Evolutionary conservation across 2,888 invertebrate genomes (phyloP), one percentile per base, ranked within the genome.

Genomic region (Dioctria rufipes): DNA sequence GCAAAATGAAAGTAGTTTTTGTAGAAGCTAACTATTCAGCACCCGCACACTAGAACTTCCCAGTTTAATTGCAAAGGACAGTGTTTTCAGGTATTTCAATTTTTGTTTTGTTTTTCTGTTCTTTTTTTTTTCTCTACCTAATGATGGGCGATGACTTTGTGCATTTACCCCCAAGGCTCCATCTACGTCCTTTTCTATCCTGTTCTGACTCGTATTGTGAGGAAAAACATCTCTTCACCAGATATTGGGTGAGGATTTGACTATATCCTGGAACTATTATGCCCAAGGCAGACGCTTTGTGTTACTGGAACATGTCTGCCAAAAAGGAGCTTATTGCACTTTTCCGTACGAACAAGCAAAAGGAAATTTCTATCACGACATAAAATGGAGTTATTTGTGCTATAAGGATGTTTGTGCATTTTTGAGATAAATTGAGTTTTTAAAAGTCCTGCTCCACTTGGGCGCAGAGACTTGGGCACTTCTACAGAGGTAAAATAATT

Each of bases 71-170:
- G 71, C 71, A 37, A 39, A 49, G 71, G 71, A 71, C 71, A 54
- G 5, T 54, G 71, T 71, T 71, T 71, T 54, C 71, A n/a, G 54
- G 37, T 39, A 39, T 42, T 49, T 46, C 54, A 37, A 71, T 71
- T 71, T 71, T 71, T 71, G 25, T 25, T 25, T 25, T 25, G 25
- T 25, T 25, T 25, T n/a, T n/a, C n/a, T n/a, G n/a, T n/a, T n/a
- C n/a, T n/a, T n/a, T n/a, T n/a, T 25, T 25, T 25, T 25, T 25
- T 25, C 2, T 25, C 25, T 25, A 25, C 54, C 51, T 71, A 54
- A 71, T 71, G 71, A 71, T 71, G 54, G 71, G 71, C 46, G 54
- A 71, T 58, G 71, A 71, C 71, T 71, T 71, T 13, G 25, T 61
- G 61, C 25, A 61, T 6, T 39, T 58, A 5, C 25, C 6, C 11